Evolutionary conservation across 1,140 invertebrate species (phyloP), one percentile per base, ranked within the genome.

Genomic region (Bombus sylvicola): DNA sequence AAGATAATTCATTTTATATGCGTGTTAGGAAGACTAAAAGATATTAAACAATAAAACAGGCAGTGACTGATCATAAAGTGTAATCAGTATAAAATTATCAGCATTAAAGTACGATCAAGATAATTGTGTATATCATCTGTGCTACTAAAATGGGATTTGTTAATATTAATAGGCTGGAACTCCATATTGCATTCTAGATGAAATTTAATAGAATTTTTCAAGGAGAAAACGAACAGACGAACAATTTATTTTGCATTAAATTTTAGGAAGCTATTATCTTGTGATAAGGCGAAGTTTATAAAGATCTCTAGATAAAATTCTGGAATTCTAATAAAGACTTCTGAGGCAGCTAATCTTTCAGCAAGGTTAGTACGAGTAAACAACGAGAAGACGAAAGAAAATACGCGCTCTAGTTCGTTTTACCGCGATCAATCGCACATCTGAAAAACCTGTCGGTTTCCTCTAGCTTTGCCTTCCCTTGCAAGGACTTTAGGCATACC

Each of bases 401-500:
- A 76, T 53, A 25, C 13, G 5, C 22, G n/a, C 9, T 18, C 28
- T 31, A 15, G 81, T 66, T 83, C 64, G 37, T 83, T 74, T 57
- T 69, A 79, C 69, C 79, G 72, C 87, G 84, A 92, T 92, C 90
- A 91, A 91, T 92, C 86, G 10, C 74, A 31, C 64, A 15, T 41
- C 39, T 25, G 22, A 39, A 39, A 68, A 31, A 15, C 57, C 66
- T 62, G 72, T 83, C 77, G 59, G 41, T 78, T 81, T 73, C 64
- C 37, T 72, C 37, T n/a, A 25, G 43, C n/a, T 41, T 37, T 62
- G 34, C 57, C 47, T 43, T 47, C 73, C 80, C 75, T 53, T 43
- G 83, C 83, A 87, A 92, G 80, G 87, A 93, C 88, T 92, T 83
- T 78, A 86, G 77, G 86, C 92, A 91, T 92, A 89, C 88, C 78